These are phyloP conservation scores for Tholera decimalis DNA, from an alignment of 2,888 invertebrate species.

Conservation along the genomic window DNA sequence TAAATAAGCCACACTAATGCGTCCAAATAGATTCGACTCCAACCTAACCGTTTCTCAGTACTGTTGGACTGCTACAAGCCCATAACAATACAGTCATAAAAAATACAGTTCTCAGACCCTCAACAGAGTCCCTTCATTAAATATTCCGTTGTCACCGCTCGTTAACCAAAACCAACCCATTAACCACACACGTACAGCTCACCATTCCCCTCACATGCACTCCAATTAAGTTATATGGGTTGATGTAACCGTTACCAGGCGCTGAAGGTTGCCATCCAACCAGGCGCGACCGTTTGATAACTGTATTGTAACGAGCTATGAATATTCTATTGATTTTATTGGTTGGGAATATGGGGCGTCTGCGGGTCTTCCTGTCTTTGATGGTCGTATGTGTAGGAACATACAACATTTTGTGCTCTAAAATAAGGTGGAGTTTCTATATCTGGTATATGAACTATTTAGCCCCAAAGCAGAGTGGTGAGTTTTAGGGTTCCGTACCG, in stretches of 20 bases:
- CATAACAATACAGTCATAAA: too few relatives aligned
- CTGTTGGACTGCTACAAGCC: too few relatives aligned
- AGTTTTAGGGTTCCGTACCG: too few relatives aligned
- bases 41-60: too few relatives aligned
- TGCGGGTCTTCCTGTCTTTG: constrained; percentile 17
- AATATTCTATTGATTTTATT: constrained; percentile 43
- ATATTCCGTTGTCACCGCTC: constrained; percentile 26
- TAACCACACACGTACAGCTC: constrained; percentile 25
- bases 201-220: constrained; percentile 16
- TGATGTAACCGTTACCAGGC: constrained; percentile 49
- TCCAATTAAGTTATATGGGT: constrained; percentile 55
- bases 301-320: constrained; percentile 32
- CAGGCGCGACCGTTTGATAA: constrained; percentile 44
- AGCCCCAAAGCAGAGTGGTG: background rate
- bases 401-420: background rate
- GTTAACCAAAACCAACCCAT: constrained; percentile 31
- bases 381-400: background rate
- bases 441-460: background rate
- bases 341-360: constrained; percentile 15
- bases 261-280: constrained; percentile 44
- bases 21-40: too few relatives aligned
- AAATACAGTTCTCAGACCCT: constrained; percentile 4
- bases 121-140: constrained; percentile 12
- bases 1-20: too few relatives aligned
- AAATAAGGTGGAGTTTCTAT: background rate